Conservation (phyloP, 2,797 vertebrate genomes). For the Cynopterus sphinx region DNA sequence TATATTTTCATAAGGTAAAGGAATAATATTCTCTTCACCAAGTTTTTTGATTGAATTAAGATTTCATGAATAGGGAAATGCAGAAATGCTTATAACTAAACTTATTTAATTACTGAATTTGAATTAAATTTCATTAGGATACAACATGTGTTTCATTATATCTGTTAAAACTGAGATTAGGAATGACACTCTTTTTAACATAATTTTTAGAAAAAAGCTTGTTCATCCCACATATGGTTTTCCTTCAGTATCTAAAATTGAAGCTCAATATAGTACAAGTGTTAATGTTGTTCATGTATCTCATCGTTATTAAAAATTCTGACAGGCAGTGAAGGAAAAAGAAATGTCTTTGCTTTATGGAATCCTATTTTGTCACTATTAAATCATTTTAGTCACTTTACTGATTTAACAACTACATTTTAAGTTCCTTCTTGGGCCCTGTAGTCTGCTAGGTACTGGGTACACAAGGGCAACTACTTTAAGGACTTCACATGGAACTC, state of each 20-base stretch:
- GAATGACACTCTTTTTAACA: not conserved
- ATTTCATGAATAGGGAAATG: not conserved
- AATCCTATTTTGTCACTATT: not conserved
- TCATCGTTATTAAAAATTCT: not conserved
- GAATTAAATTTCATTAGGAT: not conserved
- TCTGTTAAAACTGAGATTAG: not conserved
- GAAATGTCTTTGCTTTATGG: not conserved
- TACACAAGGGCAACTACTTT: not conserved
- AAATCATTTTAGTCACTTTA: not conserved
- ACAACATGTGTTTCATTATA: not conserved
- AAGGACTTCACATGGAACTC: not conserved
- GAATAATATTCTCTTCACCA: not conserved
- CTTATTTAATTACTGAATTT: not conserved
- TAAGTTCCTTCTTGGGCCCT: not conserved
- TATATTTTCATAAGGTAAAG: conserved; percentile 20
- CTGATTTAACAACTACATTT: not conserved
- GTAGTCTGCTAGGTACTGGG: not conserved
- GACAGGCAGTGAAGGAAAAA: not conserved
- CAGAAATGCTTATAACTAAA: not conserved
- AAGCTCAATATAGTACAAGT: not conserved
- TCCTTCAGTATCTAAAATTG: not conserved
- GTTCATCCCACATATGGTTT: not conserved
- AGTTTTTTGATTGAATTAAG: not conserved
- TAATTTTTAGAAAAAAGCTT: not conserved
- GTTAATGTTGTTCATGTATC: not conserved